Percentiles rank a stretch among this genome's conserved stretches.
These are phyloP conservation scores for Trachelus tabidus DNA, from an alignment of 2,888 invertebrate genomes.

Conservation along the genomic window DNA sequence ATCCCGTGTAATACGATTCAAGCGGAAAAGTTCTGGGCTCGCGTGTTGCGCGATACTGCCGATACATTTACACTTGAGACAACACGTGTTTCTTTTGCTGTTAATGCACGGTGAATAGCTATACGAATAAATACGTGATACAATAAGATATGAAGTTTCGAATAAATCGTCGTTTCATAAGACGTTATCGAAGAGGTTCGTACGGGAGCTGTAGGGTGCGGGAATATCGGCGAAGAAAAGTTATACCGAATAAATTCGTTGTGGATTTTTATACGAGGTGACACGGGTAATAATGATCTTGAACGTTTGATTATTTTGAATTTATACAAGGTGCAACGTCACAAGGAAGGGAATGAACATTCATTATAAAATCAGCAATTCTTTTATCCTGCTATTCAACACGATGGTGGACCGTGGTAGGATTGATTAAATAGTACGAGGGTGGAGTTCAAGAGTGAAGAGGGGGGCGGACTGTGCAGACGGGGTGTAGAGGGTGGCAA, in stretches of 20 bases:
- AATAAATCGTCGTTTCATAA: not conserved
- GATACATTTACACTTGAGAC: not conserved
- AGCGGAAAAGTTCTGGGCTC: slow-evolving; percentile 19
- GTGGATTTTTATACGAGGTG: no score
- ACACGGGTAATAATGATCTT: no score
- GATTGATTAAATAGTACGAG: not conserved
- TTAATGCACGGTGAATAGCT: not conserved
- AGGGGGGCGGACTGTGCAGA: not conserved
- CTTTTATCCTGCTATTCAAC: not conserved
- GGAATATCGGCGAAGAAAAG: not conserved
- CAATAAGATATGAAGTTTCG: not conserved
- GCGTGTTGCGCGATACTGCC: not conserved
- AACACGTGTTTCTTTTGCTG: not conserved
- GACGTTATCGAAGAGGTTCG: not conserved
- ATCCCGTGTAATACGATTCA: slow-evolving; percentile 23
- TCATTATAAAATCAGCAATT: not conserved
- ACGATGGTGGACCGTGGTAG: not conserved
- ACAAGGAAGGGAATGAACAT: not conserved
- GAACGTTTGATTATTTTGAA: not conserved
- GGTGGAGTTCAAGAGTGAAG: not conserved
- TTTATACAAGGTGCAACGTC: not conserved
- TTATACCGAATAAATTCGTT: no score
- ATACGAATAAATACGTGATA: not conserved
- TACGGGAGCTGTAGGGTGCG: not conserved
- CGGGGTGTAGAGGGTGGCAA: not conserved